Base-by-base conservation (phyloP, 2,113 vertebrate species). In the Loxodonta africana region DNA sequence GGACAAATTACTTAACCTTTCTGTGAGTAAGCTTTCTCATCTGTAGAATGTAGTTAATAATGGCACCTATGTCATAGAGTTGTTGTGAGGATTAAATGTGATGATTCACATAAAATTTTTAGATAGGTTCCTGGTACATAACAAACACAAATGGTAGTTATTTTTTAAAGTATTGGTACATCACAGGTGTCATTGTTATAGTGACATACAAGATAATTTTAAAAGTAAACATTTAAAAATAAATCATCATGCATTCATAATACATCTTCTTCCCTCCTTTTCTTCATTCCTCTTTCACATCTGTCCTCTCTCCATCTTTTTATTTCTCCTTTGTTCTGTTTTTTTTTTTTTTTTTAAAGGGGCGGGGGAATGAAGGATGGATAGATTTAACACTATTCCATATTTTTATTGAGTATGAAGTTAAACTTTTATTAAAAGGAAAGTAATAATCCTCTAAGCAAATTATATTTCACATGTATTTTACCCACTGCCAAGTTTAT, bases 331-430 rank as follows among this genome's bases (percentile, higher is more conserved):
- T n/a, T 41, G 48, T 37, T 6, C 11, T 11, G 33, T 85, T 86
- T 80, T 67, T 95, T 25, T 84, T 93, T 91, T 89, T 12, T 28
- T 94, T 14, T 67, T 80, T 26, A 30, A 65, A 26, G 65, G 9
- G 14, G 48, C 7, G 21, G 17, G 44, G 21, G 44, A 10, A 63
- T 17, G 48, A 53, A 51, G 37, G 14, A 7, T 89, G 2, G 53
- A 3, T 53, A 20, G 33, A 51, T 87, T 85, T 91, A 67, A 48
- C n/a, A 51, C 21, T 44, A 18, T 74, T 67, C 18, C 26, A 33
- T n/a, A 63, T 76, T 97, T 96, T 88, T 86, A 63, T 80, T 87
- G 30, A 21, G 51, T 78, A 8, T 87, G 69, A 94, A 25, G 21
- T 77, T 93, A 77, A 65, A n/a, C 1, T 73, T 4, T 91, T 88